phyloP scores from a whole-genome alignment of 2,113 vertebrate genomes.

The Manacus vitellinus region DNA sequence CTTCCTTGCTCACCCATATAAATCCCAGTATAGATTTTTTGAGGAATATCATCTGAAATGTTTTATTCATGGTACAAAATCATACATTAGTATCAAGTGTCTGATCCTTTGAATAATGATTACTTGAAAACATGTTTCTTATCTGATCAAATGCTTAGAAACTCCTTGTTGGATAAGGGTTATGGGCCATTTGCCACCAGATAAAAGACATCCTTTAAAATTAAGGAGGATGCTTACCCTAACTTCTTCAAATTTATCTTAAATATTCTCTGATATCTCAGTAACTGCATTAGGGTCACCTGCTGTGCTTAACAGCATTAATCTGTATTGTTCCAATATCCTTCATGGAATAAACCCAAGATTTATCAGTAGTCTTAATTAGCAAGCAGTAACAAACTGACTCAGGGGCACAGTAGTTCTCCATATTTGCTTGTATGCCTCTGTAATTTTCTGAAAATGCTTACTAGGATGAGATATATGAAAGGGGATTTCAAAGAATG shows the following conservation, averaged over 20 bases:
- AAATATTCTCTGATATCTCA: neutral
- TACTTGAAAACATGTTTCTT: constrained; percentile 39
- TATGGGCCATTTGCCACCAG: neutral
- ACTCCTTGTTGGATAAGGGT: neutral
- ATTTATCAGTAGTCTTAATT: constrained; percentile 29
- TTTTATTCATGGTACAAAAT: constrained; percentile 67
- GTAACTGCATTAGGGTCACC: neutral
- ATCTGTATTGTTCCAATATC: neutral
- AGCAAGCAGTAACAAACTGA: neutral
- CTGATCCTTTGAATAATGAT: constrained; percentile 57
- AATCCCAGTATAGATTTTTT: constrained; percentile 59
- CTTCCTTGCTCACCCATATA: constrained; percentile 29
- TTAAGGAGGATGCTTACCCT: neutral
- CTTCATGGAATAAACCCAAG: neutral
- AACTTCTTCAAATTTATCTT: constrained; percentile 11
- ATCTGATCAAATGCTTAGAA: constrained; percentile 33
- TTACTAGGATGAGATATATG: neutral
- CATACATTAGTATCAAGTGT: constrained; percentile 39
- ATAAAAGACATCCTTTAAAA: neutral
- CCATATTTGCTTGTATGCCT: neutral
- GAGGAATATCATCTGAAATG: constrained; percentile 37
- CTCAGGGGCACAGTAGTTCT: neutral
- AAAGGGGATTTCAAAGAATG: neutral
- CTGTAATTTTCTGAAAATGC: neutral
- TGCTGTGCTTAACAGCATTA: neutral